Percentiles rank a stretch among this genome's conserved stretches.
These are phyloP conservation scores for Poecilobothrus nobilitatus DNA, from an alignment of 2,888 invertebrate species.

Conservation along the genomic window DNA sequence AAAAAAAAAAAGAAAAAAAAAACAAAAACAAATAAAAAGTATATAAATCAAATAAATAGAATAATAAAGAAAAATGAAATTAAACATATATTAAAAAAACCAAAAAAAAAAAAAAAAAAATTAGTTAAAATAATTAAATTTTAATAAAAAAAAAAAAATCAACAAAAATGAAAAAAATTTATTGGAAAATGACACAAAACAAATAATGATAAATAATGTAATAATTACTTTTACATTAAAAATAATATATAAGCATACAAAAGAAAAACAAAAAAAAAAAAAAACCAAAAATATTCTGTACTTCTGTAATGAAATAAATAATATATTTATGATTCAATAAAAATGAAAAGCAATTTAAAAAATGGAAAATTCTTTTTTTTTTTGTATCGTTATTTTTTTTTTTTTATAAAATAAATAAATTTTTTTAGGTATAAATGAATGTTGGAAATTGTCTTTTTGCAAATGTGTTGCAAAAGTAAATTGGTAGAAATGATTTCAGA, in stretches of 20 bases:
- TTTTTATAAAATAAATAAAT: too few relatives aligned
- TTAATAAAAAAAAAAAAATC: neutral
- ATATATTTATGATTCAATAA: conserved; percentile 19
- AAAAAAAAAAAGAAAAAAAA: neutral
- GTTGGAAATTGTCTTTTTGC: too few relatives aligned
- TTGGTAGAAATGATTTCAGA: too few relatives aligned
- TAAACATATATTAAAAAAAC: too few relatives aligned
- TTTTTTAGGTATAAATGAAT: too few relatives aligned
- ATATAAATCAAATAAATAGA: neutral
- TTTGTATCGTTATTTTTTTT: too few relatives aligned
- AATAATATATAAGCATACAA: neutral
- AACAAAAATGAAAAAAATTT: neutral
- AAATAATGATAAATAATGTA: conserved; percentile 2
- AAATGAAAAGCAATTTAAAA: conserved; percentile 17
- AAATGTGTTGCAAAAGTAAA: too few relatives aligned
- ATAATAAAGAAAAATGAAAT: neutral
- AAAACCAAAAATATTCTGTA: conserved; percentile 15
- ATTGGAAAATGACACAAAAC: neutral
- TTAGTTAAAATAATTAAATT: neutral
- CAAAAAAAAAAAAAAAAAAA: neutral
- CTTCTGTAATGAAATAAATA: conserved; percentile 18
- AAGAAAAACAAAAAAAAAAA: conserved; percentile 9
- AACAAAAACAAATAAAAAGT: neutral
- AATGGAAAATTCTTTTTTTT: neutral
- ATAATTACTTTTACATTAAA: neutral